phyloP scores from a whole-genome alignment of 2,888 invertebrate genomes.

The Chloromyia formosa region DNA sequence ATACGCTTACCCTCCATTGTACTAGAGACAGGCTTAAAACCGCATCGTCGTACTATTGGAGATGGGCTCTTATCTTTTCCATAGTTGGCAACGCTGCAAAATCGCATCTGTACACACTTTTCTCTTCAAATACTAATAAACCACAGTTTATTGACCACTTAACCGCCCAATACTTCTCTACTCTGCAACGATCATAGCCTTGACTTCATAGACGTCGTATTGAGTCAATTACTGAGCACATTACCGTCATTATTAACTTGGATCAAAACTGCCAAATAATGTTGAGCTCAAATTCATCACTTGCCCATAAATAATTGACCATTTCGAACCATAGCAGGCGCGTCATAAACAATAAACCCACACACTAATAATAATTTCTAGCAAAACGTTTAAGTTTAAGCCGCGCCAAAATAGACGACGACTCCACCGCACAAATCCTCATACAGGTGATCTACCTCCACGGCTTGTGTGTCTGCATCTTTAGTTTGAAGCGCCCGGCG shows the following conservation, averaged over 20 bases:
- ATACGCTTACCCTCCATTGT: too few relatives aligned
- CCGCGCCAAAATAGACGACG: background rate
- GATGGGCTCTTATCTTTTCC: too few relatives aligned
- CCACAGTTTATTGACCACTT: slow-evolving; percentile 26
- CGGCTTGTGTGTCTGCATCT: background rate
- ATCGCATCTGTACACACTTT: too few relatives aligned
- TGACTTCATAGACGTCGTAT: background rate
- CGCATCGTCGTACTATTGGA: too few relatives aligned
- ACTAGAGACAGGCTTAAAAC: too few relatives aligned
- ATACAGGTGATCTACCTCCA: background rate
- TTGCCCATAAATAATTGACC: slow-evolving; percentile 17
- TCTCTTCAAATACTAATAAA: background rate
- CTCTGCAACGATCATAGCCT: background rate
- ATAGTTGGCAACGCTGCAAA: too few relatives aligned
- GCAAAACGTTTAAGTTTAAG: background rate
- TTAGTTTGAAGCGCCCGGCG: background rate
- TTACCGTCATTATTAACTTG: slow-evolving; percentile 15
- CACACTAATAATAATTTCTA: slow-evolving; percentile 7
- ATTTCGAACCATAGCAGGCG: background rate
- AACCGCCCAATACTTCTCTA: background rate
- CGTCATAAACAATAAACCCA: slow-evolving; percentile 27
- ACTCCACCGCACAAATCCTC: background rate
- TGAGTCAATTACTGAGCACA: slow-evolving; percentile 10
- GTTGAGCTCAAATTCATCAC: slow-evolving; percentile 20
- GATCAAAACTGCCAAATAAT: slow-evolving; percentile 27